These are phyloP conservation scores for Phoxinus phoxinus DNA, from an alignment of 2,113 vertebrate genomes.

Conservation along the genomic window DNA sequence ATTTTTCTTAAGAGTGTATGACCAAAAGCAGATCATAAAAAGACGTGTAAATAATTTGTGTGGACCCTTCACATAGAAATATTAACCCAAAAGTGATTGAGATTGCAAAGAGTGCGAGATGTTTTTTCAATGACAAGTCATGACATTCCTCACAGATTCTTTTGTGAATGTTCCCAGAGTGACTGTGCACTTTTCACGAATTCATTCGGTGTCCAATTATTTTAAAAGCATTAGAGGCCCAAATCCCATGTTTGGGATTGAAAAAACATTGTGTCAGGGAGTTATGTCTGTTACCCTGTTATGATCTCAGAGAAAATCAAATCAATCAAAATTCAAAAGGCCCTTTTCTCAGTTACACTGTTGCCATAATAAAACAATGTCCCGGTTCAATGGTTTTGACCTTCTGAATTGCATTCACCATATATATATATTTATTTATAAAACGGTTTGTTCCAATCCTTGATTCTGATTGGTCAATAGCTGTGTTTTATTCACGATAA, in stretches of 20 bases:
- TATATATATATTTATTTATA: no score
- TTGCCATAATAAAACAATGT: no score
- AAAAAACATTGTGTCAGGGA: background rate
- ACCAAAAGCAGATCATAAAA: background rate
- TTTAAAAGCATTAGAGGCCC: background rate
- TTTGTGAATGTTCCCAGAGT: background rate
- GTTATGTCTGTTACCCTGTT: background rate
- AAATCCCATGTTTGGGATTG: background rate
- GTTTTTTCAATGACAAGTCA: background rate
- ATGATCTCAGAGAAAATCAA: background rate
- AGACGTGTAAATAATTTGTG: background rate
- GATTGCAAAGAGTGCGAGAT: background rate
- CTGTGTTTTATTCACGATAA: no score
- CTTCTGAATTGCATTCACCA: no score
- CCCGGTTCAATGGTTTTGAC: no score
- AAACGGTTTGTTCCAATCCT: no score
- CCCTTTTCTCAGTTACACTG: no score
- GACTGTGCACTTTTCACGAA: background rate
- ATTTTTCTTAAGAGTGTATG: no score
- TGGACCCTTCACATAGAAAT: constrained; percentile 9
- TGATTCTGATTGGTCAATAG: no score
- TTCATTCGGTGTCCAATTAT: background rate
- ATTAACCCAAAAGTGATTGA: background rate
- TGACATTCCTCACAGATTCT: background rate
- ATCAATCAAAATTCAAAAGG: background rate